A percentile compares a stretch with the other conserved stretches of the same genome.
phyloP scores from a whole-genome alignment of 2,888 invertebrate species.

The Strigamia maritima region DNA sequence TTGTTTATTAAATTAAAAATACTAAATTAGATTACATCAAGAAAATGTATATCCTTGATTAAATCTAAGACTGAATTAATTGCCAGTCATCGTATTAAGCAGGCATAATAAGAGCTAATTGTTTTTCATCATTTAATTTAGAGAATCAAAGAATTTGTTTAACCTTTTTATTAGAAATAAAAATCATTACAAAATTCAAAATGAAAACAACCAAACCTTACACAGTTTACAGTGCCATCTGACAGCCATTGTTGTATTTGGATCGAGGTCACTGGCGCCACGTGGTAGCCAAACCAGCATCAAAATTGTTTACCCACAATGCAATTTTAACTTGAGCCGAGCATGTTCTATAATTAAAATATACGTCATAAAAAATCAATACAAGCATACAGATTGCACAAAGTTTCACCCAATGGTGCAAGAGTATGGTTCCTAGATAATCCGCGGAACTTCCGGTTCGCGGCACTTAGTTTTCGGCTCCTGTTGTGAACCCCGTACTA shows the following conservation, averaged over 20 bases:
- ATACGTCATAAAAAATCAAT: background rate
- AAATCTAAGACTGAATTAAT: no score
- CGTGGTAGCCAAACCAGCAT: background rate
- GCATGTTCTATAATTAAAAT: background rate
- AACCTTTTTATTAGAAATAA: background rate
- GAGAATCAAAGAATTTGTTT: background rate
- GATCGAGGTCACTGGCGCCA: background rate
- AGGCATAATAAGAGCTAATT: background rate
- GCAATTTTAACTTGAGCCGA: background rate
- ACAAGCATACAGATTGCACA: background rate
- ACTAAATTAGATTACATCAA: background rate
- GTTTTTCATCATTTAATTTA: background rate
- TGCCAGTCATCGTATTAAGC: no score
- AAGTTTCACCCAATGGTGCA: background rate
- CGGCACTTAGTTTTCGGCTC: background rate
- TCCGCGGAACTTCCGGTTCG: background rate
- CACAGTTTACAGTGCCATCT: background rate
- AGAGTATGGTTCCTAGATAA: background rate
- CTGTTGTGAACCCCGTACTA: background rate
- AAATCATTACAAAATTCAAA: background rate
- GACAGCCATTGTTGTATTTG: background rate
- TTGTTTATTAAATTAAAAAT: background rate
- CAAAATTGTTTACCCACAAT: background rate
- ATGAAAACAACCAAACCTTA: background rate
- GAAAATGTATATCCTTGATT: no score